A percentile compares a stretch with the other conserved stretches of the same genome.
phyloP scores from a whole-genome alignment of 1,140 invertebrate genomes.

The Drosophila watanabei region DNA sequence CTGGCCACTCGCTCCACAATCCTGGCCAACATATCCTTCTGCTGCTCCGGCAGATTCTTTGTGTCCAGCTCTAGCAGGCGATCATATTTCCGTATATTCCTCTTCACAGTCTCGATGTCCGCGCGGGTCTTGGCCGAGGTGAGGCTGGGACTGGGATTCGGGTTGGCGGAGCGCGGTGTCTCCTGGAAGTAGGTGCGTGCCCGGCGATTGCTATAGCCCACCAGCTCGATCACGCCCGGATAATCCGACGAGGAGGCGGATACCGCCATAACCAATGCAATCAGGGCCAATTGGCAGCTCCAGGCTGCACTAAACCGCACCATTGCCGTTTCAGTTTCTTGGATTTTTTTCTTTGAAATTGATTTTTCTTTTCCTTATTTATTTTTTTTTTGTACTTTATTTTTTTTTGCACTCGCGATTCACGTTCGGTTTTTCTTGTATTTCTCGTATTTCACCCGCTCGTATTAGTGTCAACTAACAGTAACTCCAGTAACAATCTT shows the following conservation, averaged over 20 bases:
- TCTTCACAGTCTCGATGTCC: conserved; percentile 80
- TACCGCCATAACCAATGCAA: conserved; percentile 26
- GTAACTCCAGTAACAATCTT: conserved; percentile 60
- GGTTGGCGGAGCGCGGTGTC: conserved; percentile 17
- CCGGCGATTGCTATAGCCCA: conserved; percentile 81
- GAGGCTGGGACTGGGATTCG: conserved; percentile 40
- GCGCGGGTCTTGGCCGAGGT: conserved; percentile 74
- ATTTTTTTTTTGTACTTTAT: conserved; percentile 16
- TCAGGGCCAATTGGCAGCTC: conserved; percentile 63
- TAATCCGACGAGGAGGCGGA: conserved; percentile 53
- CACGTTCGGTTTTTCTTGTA: conserved; percentile 42
- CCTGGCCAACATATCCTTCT: conserved; percentile 84
- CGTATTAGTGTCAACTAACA: conserved; percentile 85
- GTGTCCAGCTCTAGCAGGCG: conserved; percentile 79
- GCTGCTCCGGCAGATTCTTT: conserved; percentile 80
- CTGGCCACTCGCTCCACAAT: conserved; percentile 84
- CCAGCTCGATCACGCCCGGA: conserved; percentile 83
- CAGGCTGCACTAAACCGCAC: conserved; percentile 65
- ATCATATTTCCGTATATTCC: conserved; percentile 84
- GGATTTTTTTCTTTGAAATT: conserved; percentile 5
- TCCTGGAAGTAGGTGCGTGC: conserved; percentile 79
- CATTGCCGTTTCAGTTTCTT: conserved; percentile 53
- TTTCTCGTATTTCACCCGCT: conserved; percentile 51
- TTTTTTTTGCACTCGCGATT: conserved; percentile 48
- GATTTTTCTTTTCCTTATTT: conserved; percentile 11